Evolutionary conservation across 2,888 invertebrate species (phyloP), one percentile per base, ranked within the genome.

Genomic region (Melanostoma mellinum): DNA sequence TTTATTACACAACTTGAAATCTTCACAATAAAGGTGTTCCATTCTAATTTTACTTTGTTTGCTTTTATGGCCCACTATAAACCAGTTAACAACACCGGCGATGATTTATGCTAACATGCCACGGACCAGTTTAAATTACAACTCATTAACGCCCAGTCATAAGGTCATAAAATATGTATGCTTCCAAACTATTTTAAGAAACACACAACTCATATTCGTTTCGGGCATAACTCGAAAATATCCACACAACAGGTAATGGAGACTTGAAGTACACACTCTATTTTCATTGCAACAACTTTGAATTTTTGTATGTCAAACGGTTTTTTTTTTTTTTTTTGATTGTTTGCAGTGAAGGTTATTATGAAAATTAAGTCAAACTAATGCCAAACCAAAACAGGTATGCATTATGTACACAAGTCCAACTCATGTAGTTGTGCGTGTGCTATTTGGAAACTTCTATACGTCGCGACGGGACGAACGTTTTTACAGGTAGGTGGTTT

Each of bases 311-410:
- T 77, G 77, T 69, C 73, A 68, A 63, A 72, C 20, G 20, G 20
- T 20, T 20, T 20, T 20, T 58, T 58, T 20, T 20, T 20, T 58
- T 58, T 42, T 58, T 42, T 4, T 10, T 35, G 20, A 50, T 63
- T 71, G 30, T 46, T 44, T 53, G 44, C 30, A 81, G 36, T 69
- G 82, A 82, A 82, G 82, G 82, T 82, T 78, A 82, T 82, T 81
- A 76, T 67, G 67, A 67, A 81, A 76, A 81, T 58, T 72, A 82
- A 77, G 52, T 72, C 76, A 72, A 76, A 81, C 75, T 75, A 77
- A 63, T 65, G 63, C 58, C 69, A 75, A 63, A 67, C 55, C 35
- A 36, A 9, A 68, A 81, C 81, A 81, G 81, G 81, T 81, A 56
- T 55, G 36, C 20, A 20, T 20, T 20, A 20, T 20, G 20, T 20